Conservation (phyloP, 2,888 invertebrate species). For the Congeria kusceri region DNA sequence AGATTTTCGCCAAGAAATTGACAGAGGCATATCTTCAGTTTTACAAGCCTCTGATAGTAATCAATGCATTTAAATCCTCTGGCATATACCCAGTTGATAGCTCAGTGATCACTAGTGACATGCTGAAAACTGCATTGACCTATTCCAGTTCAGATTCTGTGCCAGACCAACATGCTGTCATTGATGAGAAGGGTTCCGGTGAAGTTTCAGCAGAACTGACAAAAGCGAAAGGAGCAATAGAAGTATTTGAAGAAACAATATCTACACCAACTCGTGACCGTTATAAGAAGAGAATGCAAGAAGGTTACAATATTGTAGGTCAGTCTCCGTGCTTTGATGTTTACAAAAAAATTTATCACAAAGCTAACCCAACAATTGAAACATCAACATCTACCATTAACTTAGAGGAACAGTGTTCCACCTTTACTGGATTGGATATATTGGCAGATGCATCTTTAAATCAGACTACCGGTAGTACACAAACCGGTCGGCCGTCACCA, state of each 20-base stretch:
- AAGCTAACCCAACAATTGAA: slow-evolving; percentile 16
- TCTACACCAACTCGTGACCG: slow-evolving; percentile 14
- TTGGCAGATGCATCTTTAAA: slow-evolving; percentile 12
- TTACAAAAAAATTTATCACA: slow-evolving; percentile 33
- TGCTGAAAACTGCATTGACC: slow-evolving; percentile 1
- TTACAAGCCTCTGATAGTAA: slow-evolving; percentile 50
- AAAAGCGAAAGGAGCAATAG: slow-evolving; percentile 36
- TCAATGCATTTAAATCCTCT: slow-evolving; percentile 10
- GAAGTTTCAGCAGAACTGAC: background rate
- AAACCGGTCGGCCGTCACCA: too few species aligned
- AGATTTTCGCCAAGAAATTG: slow-evolving; percentile 48
- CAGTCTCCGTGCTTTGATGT: slow-evolving; percentile 36
- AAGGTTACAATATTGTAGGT: slow-evolving; percentile 33
- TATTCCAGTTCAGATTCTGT: too few species aligned
- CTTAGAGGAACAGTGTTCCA: too few species aligned
- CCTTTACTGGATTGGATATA: slow-evolving; percentile 15
- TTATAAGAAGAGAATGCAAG: too few species aligned
- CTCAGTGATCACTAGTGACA: slow-evolving; percentile 3
- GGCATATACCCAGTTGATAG: slow-evolving; percentile 5
- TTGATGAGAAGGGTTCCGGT: slow-evolving; percentile 9
- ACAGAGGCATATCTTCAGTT: slow-evolving; percentile 44
- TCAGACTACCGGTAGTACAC: too few species aligned
- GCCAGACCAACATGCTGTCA: background rate
- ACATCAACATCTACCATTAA: background rate
- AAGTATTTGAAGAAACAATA: slow-evolving; percentile 24